phyloP scores from a whole-genome alignment of 2,888 invertebrate genomes.

The Ischnura elegans region DNA sequence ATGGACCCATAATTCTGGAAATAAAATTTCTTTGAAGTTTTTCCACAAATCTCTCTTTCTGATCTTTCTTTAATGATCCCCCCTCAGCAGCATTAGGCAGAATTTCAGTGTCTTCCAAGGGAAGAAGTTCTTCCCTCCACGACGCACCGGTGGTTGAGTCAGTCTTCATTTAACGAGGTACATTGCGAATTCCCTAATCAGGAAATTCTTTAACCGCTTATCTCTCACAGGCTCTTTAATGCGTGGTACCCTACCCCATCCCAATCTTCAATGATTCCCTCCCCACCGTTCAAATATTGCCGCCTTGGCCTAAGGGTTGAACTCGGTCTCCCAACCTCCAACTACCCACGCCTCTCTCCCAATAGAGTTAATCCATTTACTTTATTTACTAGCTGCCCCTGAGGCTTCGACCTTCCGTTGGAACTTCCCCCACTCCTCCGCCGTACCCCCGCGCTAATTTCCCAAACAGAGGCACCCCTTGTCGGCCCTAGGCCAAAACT shows the following conservation, averaged over 20 bases:
- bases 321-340: background rate
- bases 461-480: background rate
- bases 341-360: background rate
- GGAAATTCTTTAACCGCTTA: background rate
- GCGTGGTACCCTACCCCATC: background rate
- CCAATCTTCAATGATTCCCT: background rate
- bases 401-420: slow-evolving; percentile 2
- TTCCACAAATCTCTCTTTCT: too few species aligned
- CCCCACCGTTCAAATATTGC: background rate
- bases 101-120: too few species aligned
- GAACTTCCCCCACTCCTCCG: background rate
- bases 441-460: background rate
- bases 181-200: background rate
- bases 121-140: too few species aligned
- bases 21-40: too few species aligned
- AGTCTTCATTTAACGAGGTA: background rate
- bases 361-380: slow-evolving; percentile 30
- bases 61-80: too few species aligned
- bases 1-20: too few species aligned
- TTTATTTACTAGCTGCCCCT: slow-evolving; percentile 19
- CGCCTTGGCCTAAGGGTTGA: background rate
- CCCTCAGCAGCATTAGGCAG: too few species aligned
- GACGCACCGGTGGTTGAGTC: too few species aligned
- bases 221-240: background rate
- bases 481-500: background rate